phyloP scores from a whole-genome alignment of 1,140 invertebrate species.

The Lordiphosa clarofinis region DNA sequence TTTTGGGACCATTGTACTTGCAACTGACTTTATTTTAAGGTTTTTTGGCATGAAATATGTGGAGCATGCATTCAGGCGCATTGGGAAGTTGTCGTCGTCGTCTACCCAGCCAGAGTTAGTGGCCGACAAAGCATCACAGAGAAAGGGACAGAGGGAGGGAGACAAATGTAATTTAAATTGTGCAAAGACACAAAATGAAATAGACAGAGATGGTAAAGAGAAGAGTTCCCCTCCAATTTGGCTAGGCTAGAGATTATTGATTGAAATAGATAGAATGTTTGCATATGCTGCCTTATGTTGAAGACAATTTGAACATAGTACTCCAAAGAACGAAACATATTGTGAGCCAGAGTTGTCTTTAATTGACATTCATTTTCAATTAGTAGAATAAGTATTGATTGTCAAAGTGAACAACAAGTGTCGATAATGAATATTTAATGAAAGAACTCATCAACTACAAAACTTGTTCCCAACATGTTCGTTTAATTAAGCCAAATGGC shows the following conservation, averaged over 20 bases:
- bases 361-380: too few relatives aligned
- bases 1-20: constrained; percentile 4
- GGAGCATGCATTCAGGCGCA: constrained; percentile 22
- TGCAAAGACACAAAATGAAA: constrained; percentile 27
- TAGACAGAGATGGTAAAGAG: neutral
- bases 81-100: constrained; percentile 27
- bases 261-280: constrained; percentile 26
- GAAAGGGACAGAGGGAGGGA: constrained; percentile 9
- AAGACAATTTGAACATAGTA: neutral
- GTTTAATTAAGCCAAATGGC: constrained; percentile 30
- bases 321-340: neutral
- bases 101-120: constrained; percentile 9
- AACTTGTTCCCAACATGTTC: constrained; percentile 4
- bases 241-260: constrained; percentile 41
- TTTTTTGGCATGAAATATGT: constrained; percentile 15
- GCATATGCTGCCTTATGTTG: neutral
- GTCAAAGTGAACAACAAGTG: constrained; percentile 17
- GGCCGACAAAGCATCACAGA: constrained; percentile 14
- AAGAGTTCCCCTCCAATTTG: neutral
- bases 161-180: constrained; percentile 59
- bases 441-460: constrained; percentile 2
- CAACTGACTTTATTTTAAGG: constrained; percentile 6
- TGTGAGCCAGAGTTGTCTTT: too few relatives aligned
- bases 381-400: constrained; percentile 1
- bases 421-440: constrained; percentile 23